phyloP scores from a whole-genome alignment of 2,888 invertebrate species.

The Caenorhabditis uteleia region DNA sequence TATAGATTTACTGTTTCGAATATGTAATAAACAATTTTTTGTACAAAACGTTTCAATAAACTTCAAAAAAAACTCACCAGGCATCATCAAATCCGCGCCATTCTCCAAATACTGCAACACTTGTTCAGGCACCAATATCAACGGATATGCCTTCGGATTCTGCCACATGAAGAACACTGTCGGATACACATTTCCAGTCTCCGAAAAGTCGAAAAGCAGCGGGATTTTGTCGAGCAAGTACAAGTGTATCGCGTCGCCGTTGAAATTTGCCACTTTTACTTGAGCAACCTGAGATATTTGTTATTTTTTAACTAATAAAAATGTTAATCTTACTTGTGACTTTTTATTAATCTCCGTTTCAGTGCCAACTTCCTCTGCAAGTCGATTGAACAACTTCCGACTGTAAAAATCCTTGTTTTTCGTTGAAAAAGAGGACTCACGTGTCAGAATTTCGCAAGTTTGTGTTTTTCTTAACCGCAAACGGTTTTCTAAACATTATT shows the following conservation, averaged over 20 bases:
- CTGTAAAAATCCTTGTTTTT: slow-evolving; percentile 14
- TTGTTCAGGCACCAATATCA: slow-evolving; percentile 51
- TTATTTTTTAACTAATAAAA: background rate
- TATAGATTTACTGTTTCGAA: too few relatives aligned
- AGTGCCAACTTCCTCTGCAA: slow-evolving; percentile 23
- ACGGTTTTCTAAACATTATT: slow-evolving; percentile 61
- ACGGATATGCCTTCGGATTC: slow-evolving; percentile 47
- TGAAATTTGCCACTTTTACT: slow-evolving; percentile 42
- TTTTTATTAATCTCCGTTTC: slow-evolving; percentile 27
- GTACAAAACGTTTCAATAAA: background rate
- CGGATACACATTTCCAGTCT: slow-evolving; percentile 47
- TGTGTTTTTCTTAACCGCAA: slow-evolving; percentile 59
- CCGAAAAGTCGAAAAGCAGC: slow-evolving; percentile 56
- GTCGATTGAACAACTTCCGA: slow-evolving; percentile 31
- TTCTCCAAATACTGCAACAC: slow-evolving; percentile 58
- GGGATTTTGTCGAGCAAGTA: slow-evolving; percentile 60
- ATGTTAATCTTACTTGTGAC: slow-evolving; percentile 11
- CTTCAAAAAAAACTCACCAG: slow-evolving; percentile 44
- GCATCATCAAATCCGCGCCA: slow-evolving; percentile 67
- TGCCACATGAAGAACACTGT: slow-evolving; percentile 54
- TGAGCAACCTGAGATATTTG: slow-evolving; percentile 35
- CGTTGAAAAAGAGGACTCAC: slow-evolving; percentile 46
- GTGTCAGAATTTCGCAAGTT: slow-evolving; percentile 62
- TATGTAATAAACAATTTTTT: background rate
- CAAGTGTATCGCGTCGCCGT: slow-evolving; percentile 45